Evolutionary conservation across 1,140 invertebrate genomes (phyloP).

Genomic region (Dreissena rostriformis): DNA sequence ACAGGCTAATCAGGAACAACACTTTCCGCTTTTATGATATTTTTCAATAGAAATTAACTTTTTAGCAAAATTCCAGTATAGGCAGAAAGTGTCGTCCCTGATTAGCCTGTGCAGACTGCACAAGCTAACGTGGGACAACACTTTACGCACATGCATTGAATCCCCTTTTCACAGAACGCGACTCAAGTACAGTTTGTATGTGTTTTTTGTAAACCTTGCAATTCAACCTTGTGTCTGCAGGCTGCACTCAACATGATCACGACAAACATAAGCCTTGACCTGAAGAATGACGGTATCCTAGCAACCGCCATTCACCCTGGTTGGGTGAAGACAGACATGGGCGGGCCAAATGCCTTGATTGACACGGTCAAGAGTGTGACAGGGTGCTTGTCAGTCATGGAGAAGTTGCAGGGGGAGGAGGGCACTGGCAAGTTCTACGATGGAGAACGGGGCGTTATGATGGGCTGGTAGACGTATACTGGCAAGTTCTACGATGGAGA

Average conservation of each 20-base stretch:
- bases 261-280: constrained; percentile 91
- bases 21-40: too few species aligned
- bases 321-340: constrained; percentile 95
- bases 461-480: constrained; percentile 26
- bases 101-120: too few species aligned
- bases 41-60: too few species aligned
- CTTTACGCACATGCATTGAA: too few species aligned
- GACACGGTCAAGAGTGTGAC: constrained; percentile 12
- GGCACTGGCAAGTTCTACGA: constrained; percentile 32
- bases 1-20: too few species aligned
- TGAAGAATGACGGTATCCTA: constrained; percentile 89
- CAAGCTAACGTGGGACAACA: too few species aligned
- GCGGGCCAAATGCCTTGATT: constrained; percentile 86
- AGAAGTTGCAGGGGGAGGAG: constrained; percentile 36
- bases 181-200: too few species aligned
- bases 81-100: too few species aligned
- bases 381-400: constrained; percentile 15
- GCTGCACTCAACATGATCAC: constrained; percentile 94
- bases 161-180: too few species aligned
- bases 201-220: too few species aligned
- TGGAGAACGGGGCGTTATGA: constrained; percentile 15
- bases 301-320: constrained; percentile 92
- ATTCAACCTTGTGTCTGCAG: constrained; percentile 82
- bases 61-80: too few species aligned
- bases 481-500: constrained; percentile 35